These are phyloP conservation scores for Lasioglossum leucozonium DNA, from an alignment of 2,888 invertebrate genomes.

Conservation along the genomic window DNA sequence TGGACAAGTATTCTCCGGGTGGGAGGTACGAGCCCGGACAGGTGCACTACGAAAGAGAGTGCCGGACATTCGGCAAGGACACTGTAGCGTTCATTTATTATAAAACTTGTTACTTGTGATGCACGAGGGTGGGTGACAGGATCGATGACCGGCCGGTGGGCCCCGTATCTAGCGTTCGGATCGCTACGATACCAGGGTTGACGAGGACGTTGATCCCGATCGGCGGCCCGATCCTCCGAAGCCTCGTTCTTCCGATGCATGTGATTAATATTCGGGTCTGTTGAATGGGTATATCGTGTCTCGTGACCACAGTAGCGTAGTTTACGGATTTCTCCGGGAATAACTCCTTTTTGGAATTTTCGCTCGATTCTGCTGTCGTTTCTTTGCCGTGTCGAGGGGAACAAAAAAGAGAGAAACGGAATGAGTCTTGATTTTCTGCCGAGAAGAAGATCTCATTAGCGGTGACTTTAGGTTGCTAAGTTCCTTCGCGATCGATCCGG, in stretches of 20 bases:
- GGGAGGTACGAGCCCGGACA: conserved; percentile 79
- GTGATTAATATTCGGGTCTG: not conserved
- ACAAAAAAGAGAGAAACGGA: not conserved
- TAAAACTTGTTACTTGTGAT: conserved; percentile 84
- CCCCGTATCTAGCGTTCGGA: conserved; percentile 26
- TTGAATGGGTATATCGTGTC: not conserved
- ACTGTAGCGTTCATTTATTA: conserved; percentile 83
- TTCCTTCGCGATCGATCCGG: conserved; percentile 24
- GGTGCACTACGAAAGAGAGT: conserved; percentile 83
- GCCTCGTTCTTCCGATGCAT: conserved; percentile 10
- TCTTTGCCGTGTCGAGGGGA: not conserved
- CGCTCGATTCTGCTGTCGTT: conserved; percentile 2
- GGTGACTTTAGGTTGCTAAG: conserved; percentile 19
- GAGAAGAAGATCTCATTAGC: conserved; percentile 25
- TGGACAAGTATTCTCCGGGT: conserved; percentile 70
- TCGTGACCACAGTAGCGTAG: not conserved
- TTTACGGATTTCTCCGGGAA: not conserved
- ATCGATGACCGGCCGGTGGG: not conserved
- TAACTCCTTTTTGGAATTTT: not conserved
- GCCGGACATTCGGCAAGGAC: conserved; percentile 83
- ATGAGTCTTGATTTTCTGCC: conserved; percentile 6
- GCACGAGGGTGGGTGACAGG: conserved; percentile 34
- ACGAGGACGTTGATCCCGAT: conserved; percentile 19
- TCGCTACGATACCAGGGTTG: not conserved
- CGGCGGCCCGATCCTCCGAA: not conserved